These are phyloP conservation scores for Semotilus atromaculatus DNA, from an alignment of 2,797 vertebrate species.

Conservation along the genomic window DNA sequence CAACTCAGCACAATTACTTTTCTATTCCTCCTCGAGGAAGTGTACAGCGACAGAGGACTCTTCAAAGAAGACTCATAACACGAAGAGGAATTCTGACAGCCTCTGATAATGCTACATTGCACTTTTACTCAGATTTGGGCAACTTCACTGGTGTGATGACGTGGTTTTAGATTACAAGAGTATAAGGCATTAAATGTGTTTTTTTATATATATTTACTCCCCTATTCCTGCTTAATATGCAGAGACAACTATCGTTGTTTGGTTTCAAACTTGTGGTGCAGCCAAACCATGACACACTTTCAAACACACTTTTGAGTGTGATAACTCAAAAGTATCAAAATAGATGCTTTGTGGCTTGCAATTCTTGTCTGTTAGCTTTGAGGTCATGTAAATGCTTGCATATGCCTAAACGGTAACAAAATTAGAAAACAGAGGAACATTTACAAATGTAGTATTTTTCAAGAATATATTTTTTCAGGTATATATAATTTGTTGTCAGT, in stretches of 20 bases:
- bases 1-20: conserved; percentile 28
- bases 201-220: no score
- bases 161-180: neutral
- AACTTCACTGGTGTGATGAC: neutral
- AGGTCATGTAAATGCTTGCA: neutral
- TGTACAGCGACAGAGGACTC: neutral
- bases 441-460: neutral
- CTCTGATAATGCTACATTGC: neutral
- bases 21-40: neutral
- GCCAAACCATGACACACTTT: neutral
- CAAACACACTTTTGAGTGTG: no score
- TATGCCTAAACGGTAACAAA: neutral
- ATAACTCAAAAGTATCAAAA: neutral
- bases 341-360: neutral
- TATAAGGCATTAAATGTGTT: neutral
- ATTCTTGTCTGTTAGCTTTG: neutral
- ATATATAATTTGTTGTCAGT: no score
- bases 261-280: neutral
- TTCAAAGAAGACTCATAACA: neutral
- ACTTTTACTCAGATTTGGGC: neutral
- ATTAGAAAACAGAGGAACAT: neutral
- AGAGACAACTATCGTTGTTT: neutral
- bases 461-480: no score
- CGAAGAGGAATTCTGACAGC: neutral
- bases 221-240: neutral